A percentile compares a stretch with the other conserved stretches of the same genome.
Conservation (phyloP, 2,113 vertebrate species). For the Nibea albiflora region DNA sequence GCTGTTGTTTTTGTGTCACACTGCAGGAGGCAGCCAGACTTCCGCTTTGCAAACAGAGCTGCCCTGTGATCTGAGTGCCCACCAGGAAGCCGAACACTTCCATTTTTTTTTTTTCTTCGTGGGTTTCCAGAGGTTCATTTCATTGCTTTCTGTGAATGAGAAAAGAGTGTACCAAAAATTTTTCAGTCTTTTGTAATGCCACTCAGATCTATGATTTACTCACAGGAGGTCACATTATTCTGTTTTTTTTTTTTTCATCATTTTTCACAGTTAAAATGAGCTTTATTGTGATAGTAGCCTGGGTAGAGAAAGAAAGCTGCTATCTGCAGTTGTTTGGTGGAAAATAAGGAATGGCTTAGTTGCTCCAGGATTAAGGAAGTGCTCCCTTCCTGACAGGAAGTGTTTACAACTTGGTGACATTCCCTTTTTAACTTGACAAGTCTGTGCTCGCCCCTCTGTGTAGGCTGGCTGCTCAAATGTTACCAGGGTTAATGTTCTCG, state of each 20-base stretch:
- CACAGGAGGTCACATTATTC: not conserved
- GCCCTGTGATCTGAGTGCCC: slow-evolving; percentile 55
- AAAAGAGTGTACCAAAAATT: not conserved
- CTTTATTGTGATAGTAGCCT: not conserved
- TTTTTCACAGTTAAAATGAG: slow-evolving; percentile 18
- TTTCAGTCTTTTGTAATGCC: not conserved
- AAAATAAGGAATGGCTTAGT: slow-evolving; percentile 75
- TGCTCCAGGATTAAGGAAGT: slow-evolving; percentile 86
- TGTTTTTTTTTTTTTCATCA: not conserved
- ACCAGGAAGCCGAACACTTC: slow-evolving; percentile 57
- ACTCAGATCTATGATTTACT: not conserved
- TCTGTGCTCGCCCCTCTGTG: slow-evolving; percentile 69
- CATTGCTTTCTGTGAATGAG: slow-evolving; percentile 38
- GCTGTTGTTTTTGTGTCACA: slow-evolving; percentile 58
- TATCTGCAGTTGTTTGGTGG: slow-evolving; percentile 71
- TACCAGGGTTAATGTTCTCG: slow-evolving; percentile 54
- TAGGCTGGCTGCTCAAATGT: slow-evolving; percentile 57
- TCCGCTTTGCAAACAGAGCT: slow-evolving; percentile 50
- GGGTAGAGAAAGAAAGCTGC: slow-evolving; percentile 24
- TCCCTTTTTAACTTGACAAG: slow-evolving; percentile 85
- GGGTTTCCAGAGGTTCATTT: slow-evolving; percentile 35
- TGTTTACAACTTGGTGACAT: slow-evolving; percentile 87
- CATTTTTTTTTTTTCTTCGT: slow-evolving; percentile 49
- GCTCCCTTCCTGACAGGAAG: slow-evolving; percentile 86
- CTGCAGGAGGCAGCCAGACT: slow-evolving; percentile 62